These are phyloP conservation scores for Porites lutea DNA, from an alignment of 64 coral and sea anemone species.

Conservation along the genomic window DNA sequence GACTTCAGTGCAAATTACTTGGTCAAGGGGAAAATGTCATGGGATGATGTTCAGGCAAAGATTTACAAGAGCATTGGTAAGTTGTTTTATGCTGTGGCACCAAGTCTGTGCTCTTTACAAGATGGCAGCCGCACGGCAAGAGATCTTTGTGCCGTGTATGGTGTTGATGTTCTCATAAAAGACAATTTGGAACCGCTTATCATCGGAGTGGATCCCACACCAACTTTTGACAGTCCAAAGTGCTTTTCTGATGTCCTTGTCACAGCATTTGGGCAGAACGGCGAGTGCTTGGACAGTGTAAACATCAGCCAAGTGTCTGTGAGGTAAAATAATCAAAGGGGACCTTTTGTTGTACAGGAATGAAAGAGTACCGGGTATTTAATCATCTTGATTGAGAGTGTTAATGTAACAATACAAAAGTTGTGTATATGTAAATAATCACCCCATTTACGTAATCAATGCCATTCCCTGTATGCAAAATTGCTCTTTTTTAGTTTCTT, in stretches of 20 bases:
- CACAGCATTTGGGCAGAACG: conserved; percentile 43
- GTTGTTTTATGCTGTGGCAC: conserved; percentile 59
- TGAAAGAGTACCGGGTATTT: neutral
- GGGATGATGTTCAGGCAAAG: conserved; percentile 61
- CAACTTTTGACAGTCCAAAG: conserved; percentile 44
- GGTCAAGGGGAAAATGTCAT: conserved; percentile 23
- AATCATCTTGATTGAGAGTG: conserved; percentile 6
- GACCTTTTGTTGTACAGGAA: neutral
- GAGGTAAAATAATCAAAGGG: neutral
- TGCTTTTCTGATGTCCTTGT: conserved; percentile 53
- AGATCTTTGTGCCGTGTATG: conserved; percentile 61
- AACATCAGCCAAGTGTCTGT: conserved; percentile 25
- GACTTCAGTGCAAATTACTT: conserved; percentile 69
- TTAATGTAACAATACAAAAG: neutral
- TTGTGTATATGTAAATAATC: neutral
- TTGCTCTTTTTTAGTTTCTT: neutral
- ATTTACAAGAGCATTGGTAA: conserved; percentile 58
- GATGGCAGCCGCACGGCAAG: neutral
- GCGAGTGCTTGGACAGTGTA: neutral
- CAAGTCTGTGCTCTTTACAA: conserved; percentile 50
- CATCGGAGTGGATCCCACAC: conserved; percentile 57
- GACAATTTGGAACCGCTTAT: conserved; percentile 55
- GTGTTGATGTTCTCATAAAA: conserved; percentile 64
- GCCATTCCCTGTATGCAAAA: neutral
- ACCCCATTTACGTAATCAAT: neutral